Percentiles rank a stretch among this genome's conserved stretches.
These are phyloP conservation scores for Pogonus chalceus DNA, from an alignment of 1,140 invertebrate genomes.

Conservation along the genomic window DNA sequence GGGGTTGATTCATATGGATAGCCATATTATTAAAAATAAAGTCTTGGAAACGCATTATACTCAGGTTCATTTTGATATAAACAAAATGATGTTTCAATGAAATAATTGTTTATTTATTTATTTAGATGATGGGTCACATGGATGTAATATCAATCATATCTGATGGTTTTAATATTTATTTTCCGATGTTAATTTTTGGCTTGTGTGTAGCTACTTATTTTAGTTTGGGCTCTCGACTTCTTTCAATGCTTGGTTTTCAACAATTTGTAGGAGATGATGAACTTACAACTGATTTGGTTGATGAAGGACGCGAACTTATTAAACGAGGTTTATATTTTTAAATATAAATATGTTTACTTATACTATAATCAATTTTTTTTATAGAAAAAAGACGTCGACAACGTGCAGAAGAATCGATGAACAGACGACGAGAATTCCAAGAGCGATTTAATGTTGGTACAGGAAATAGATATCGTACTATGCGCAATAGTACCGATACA, in stretches of 20 bases:
- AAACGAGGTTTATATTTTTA: constrained; percentile 52
- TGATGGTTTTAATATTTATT: constrained; percentile 98
- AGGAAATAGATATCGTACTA: constrained; percentile 39
- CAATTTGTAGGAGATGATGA: constrained; percentile 93
- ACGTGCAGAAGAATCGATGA: constrained; percentile 65
- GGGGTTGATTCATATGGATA: constrained; percentile 96
- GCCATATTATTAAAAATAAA: constrained; percentile 79
- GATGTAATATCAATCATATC: constrained; percentile 95
- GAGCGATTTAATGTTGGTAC: constrained; percentile 48
- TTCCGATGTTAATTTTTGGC: constrained; percentile 91
- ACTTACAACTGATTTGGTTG: constrained; percentile 82
- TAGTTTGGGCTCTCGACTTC: constrained; percentile 77
- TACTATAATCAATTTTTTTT: constrained; percentile 15
- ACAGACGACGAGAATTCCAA: constrained; percentile 57
- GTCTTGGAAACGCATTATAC: constrained; percentile 82
- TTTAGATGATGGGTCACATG: constrained; percentile 99
- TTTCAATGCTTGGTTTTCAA: constrained; percentile 87
- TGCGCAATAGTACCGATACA: constrained; percentile 43
- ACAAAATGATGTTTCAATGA: too few relatives aligned
- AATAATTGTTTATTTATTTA: constrained; percentile 17
- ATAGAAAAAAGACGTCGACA: constrained; percentile 71
- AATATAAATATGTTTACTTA: constrained; percentile 5
- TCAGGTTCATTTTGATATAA: constrained; percentile 53
- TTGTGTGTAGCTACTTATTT: constrained; percentile 94
- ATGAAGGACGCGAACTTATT: constrained; percentile 85